Evolutionary conservation across 2,797 vertebrate species (phyloP), one percentile per base, ranked within the genome.

Genomic region (Propithecus deckenii): DNA sequence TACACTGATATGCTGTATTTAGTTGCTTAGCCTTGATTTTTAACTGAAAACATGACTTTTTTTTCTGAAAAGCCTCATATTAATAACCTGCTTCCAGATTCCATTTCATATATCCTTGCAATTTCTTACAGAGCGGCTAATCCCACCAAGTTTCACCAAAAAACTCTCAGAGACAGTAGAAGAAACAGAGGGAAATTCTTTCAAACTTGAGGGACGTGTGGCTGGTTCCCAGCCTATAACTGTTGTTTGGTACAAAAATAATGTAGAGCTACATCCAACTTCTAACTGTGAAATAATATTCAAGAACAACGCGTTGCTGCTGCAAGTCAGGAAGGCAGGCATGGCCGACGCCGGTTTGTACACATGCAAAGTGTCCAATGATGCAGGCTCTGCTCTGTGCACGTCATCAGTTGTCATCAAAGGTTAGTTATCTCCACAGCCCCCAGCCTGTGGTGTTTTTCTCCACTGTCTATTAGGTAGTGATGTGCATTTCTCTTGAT

Each of bases 111-210:
- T 65, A 10, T 79, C 43, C 22, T 95, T 35, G 11, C 85, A 17
- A 87, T 97, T 95, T 96, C 94, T 98, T 98, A 96, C 98, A 99
- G 99, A 99, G 98, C 99, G 99, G 86, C 99, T 99, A 98, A 99
- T 98, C 81, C 99, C 99, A 85, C 99, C 99, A 10, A 98, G 98
- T 96, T 99, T 99, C 98, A 99, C 99, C 92, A 99, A 99, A 98
- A 99, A 99, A 98, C 99, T 99, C 22, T 99, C 99, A 1, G 99
- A 99, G 98, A 98, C 98, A 28, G 98, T 99, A 10, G 99, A 99
- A 98, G 99, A 99, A 98, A 99, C 97, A 28, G 99, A 99, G 98
- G 99, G 99, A 38, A 99, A 99, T 75, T 97, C 99, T 95, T 98
- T 99, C 96, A 99, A 99, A 98, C 98, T 99, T 2, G 99, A 99